Conservation (phyloP, 2,888 invertebrate genomes). For the Pollenia labialis region DNA sequence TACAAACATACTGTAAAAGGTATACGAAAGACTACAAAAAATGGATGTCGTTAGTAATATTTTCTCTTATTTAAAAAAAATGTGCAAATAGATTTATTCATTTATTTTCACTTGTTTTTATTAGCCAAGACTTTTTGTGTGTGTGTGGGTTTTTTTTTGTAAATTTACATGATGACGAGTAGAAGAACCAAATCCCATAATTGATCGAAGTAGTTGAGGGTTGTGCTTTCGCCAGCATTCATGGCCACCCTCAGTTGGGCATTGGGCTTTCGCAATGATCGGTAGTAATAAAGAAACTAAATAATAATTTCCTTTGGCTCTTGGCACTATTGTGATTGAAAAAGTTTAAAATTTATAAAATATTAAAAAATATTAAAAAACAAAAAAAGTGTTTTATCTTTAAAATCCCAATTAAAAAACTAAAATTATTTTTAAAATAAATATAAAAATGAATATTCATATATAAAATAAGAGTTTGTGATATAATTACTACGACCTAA, state of each 20-base stretch:
- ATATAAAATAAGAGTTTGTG: conserved; percentile 38
- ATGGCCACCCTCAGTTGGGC: conserved; percentile 69
- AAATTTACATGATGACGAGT: conserved; percentile 48
- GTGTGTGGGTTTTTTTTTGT: conserved; percentile 32
- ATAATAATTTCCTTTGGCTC: neutral
- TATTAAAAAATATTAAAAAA: neutral
- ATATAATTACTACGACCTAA: conserved; percentile 64
- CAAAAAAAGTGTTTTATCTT: conserved; percentile 34
- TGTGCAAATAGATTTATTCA: conserved; percentile 31
- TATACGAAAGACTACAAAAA: neutral
- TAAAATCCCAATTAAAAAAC: conserved; percentile 25
- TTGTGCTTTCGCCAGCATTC: conserved; percentile 59
- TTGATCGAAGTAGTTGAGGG: conserved; percentile 60
- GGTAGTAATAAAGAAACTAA: conserved; percentile 56
- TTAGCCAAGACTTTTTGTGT: conserved; percentile 56
- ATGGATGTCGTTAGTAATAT: conserved; percentile 34
- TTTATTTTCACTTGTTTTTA: conserved; percentile 54
- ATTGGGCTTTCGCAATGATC: conserved; percentile 62
- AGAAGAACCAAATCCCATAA: conserved; percentile 54
- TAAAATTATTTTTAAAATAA: neutral
- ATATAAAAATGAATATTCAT: neutral
- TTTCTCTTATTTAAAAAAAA: conserved; percentile 31
- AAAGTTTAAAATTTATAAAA: conserved; percentile 19
- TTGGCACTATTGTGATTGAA: conserved; percentile 10
- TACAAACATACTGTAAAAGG: neutral